Base-by-base conservation (phyloP, 2,113 vertebrate species). In the Uria aalge region DNA sequence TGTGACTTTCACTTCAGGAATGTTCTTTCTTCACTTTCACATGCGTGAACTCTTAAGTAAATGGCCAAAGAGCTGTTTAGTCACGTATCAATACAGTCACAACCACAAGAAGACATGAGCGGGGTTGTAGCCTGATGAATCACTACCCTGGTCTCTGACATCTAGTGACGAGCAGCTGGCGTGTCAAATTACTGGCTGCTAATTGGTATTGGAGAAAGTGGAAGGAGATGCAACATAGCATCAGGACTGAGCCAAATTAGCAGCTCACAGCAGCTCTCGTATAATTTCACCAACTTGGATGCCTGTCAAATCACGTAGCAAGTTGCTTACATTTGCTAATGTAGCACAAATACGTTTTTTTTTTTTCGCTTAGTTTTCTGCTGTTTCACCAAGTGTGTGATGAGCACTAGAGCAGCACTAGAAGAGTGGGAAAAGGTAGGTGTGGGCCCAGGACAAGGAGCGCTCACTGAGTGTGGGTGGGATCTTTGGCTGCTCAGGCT, bases 81-180 rank as follows among this genome's bases (percentile, higher is more conserved):
- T 82, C 15, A 13, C 0, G 0, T 66, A 16, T 27, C 20, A 19
- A 32, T 55, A 13, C 23, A 29, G 20, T 47, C n/a, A 50, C 48
- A 72, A 12, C 21, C 45, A 30, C 0, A 0, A 0, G 19, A 43
- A 27, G 38, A 26, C 4, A 1, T 32, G 20, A 67, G 12, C 26
- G 53, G 24, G 15, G 12, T 15, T 71, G 23, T 72, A 80, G 60
- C 43, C 41, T 69, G 15, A 21, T 30, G n/a, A 77, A 19, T 86
- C 22, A n/a, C n/a, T 55, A 6, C 24, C 2, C 12, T 86, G 34
- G 5, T 57, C 64, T 90, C 41, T 78, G 68, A 30, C 8, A 24
- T 19, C 12, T 18, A 16, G 11, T 45, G 36, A 30, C 23, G 53
- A 43, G 60, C 11, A 56, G 32, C 22, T 73, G 29, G 8, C 11